A percentile compares a stretch with the other conserved stretches of the same genome.
Evolutionary conservation across 2,797 vertebrate genomes (phyloP).

Genomic region (Capromys pilorides): DNA sequence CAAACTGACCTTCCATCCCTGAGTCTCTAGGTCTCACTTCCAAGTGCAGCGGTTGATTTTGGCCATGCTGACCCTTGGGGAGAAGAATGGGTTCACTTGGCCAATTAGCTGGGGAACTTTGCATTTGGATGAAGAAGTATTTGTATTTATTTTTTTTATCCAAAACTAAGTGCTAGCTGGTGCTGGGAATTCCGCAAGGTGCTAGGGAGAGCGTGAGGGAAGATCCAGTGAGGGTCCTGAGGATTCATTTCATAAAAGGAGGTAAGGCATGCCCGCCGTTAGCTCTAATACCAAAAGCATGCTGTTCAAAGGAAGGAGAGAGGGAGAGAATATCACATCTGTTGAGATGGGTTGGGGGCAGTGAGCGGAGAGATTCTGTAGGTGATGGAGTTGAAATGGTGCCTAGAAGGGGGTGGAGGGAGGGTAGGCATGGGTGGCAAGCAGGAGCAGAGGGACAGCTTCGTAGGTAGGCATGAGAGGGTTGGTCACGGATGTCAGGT

Average conservation of each 20-base stretch:
- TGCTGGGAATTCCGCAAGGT: background rate
- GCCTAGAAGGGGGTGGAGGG: background rate
- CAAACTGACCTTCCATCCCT: background rate
- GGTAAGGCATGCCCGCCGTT: background rate
- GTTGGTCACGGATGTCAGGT: background rate
- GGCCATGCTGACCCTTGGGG: background rate
- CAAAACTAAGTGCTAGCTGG: background rate
- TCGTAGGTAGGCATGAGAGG: background rate
- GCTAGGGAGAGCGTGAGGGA: background rate
- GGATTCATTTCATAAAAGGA: background rate
- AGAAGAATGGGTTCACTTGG: background rate
- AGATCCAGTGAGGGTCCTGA: background rate
- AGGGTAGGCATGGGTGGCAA: background rate
- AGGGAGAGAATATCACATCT: background rate
- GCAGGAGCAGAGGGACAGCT: background rate
- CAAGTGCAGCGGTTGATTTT: background rate
- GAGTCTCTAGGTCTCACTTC: background rate
- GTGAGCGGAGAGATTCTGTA: background rate
- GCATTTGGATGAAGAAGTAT: background rate
- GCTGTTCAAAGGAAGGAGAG: background rate
- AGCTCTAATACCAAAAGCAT: background rate
- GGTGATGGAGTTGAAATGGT: background rate
- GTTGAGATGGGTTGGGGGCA: background rate
- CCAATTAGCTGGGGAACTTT: background rate
- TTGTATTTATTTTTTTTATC: background rate